Evolutionary conservation across 1,140 invertebrate species (phyloP).

Genomic region (Trigoniulus corallinus): DNA sequence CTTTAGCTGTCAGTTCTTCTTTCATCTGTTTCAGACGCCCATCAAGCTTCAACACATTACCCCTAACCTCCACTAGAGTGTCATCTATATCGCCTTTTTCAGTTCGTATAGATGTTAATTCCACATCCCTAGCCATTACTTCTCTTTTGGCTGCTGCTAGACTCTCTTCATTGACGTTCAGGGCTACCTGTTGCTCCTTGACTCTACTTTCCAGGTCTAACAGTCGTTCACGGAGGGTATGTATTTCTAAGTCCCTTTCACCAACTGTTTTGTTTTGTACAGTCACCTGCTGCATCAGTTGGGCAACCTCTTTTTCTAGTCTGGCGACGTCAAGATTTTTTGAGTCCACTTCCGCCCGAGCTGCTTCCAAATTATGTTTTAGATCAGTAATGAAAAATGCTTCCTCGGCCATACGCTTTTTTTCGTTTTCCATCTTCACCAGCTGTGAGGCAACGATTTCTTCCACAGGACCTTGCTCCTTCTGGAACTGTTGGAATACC

Average conservation of each 20-base stretch:
- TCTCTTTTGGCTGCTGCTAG: conserved; percentile 25
- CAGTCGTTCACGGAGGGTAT: conserved; percentile 22
- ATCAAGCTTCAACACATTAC: conserved; percentile 27
- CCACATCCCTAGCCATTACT: conserved; percentile 22
- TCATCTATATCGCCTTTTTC: conserved; percentile 29
- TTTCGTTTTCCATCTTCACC: conserved; percentile 26
- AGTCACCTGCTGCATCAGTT: conserved; percentile 24
- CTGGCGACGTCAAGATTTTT: conserved; percentile 21
- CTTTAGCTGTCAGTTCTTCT: conserved; percentile 23
- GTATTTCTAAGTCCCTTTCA: conserved; percentile 26
- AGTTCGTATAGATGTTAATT: conserved; percentile 23
- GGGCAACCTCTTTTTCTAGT: conserved; percentile 25
- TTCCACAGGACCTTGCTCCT: conserved; percentile 24
- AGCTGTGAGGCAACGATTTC: conserved; percentile 22
- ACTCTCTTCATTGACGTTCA: conserved; percentile 21
- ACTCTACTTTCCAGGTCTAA: conserved; percentile 24
- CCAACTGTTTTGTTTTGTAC: conserved; percentile 24
- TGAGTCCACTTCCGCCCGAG: conserved; percentile 22
- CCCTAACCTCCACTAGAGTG: conserved; percentile 23
- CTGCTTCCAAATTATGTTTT: conserved; percentile 23
- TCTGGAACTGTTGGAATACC: conserved; percentile 27
- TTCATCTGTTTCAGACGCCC: conserved; percentile 29
- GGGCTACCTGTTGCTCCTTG: conserved; percentile 19
- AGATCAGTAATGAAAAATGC: conserved; percentile 22
- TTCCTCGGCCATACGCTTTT: conserved; percentile 16